Base-by-base conservation (phyloP, 2,113 vertebrate species). In the Sclerurus mexicanus region DNA sequence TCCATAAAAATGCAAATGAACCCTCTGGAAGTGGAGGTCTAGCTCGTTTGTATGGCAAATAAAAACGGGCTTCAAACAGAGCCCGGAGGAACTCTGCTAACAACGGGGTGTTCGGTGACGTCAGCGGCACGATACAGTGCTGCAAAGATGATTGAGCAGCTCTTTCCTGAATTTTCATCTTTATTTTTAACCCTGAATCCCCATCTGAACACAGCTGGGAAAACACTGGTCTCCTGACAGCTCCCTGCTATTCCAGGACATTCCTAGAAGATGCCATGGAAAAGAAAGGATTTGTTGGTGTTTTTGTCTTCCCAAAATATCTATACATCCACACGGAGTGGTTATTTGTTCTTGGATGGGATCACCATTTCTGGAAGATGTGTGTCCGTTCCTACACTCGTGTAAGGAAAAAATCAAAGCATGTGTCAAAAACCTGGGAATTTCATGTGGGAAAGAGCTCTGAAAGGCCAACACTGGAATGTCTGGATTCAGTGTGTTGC, bases 1-100 rank as follows among this genome's bases (percentile, higher is more conserved):
- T 81, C 95, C 95, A 97, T 97, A 96, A 98, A 98, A 97, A 98
- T 96, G 97, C 67, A 97, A 96, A 98, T 96, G 20, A 92, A 92
- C 59, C 89, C 89, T 96, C 37, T 68, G 90, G 73, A 93, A 97
- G 87, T 39, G 68, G 83, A 90, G 95, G 81, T 88, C 94, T 95
- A 66, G 67, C 94, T 87, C 76, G 35, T 96, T 96, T 97, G 92
- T 90, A 64, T 15, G 92, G 96, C 63, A 97, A 97, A 97, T 91
- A 83, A 93, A 95, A 93, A 89, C 19, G 52, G 53, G 37, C 62
- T 95, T 94, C 33, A 69, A 95, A 93, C 72, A 30, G 95, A 97
- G 96, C 96, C 92, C 89, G 68, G 47, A 96, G 95, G 86, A 97
- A 27, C 91, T 85, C 86, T 83, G 23, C 11, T 6, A 19, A 79